Evolutionary conservation across 2,113 vertebrate species (phyloP), one percentile per base, ranked within the genome.

Genomic region (Sialia sialis): DNA sequence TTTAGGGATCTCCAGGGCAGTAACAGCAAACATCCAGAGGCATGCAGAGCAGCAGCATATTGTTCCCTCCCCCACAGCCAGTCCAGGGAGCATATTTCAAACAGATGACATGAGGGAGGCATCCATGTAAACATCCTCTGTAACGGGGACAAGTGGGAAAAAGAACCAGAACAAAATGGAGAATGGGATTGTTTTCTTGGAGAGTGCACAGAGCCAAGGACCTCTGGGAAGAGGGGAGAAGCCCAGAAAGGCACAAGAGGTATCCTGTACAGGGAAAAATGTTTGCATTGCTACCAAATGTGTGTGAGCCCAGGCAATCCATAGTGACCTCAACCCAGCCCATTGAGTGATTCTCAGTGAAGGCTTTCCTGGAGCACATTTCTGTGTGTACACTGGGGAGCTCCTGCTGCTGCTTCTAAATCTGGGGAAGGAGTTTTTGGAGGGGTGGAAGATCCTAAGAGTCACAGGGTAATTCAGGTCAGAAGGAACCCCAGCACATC

Each of bases 61-160:
- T 78, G 79, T 11, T 86, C 82, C 90, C 88, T 94, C 87, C 58
- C 76, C 63, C 88, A 76, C 59, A 58, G 1, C 10, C 39, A 85
- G 87, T 83, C 86, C 83, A 90, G 63, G 58, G 92, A 95, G 51
- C 89, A 38, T 20, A 84, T 93, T 95, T 95, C 92, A 67, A 94
- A 84, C 92, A 82, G 90, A 88, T 93, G 92, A 96, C 94, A 92
- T 1, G 92, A 84, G 84, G 90, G 85, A 94, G 83, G 92, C 78
- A 85, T 58, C 62, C 85, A 41, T 46, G 76, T 83, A 93, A 93
- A 93, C 83, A 93, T 88, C 94, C 94, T 92, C 80, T 80, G 26
- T 2, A 70, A 39, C 0, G 5, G 49, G 83, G 75, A 93, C 78
- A 62, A 85, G 41, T 43, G 75, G 85, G 51, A 88, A 84, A 67